These are phyloP conservation scores for Tadarida brasiliensis DNA, from an alignment of 2,797 vertebrate genomes.

Conservation along the genomic window DNA sequence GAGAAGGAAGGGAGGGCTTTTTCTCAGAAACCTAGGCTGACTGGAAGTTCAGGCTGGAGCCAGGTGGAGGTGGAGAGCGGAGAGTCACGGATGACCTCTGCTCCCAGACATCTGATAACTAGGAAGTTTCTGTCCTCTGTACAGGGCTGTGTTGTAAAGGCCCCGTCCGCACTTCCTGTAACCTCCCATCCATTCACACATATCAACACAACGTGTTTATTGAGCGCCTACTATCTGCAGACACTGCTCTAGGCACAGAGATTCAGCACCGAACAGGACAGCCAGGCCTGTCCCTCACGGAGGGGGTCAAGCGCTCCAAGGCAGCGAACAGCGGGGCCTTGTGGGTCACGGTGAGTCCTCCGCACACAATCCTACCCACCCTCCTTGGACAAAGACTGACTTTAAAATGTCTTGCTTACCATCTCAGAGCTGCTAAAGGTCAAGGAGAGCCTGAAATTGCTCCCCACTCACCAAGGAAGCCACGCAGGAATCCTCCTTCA, in stretches of 20 bases:
- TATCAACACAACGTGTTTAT: too few species aligned
- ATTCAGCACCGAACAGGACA: neutral
- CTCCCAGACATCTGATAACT: neutral
- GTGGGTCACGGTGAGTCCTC: accelerated
- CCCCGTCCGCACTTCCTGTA: neutral
- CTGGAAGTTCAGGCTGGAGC: neutral
- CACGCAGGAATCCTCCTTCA: neutral
- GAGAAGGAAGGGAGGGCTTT: neutral
- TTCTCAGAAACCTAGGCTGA: neutral
- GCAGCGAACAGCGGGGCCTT: neutral
- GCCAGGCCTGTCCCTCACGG: too few species aligned
- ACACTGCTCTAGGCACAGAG: neutral
- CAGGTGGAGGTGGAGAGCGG: neutral
- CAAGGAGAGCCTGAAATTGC: neutral
- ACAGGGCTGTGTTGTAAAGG: neutral
- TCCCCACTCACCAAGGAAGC: neutral
- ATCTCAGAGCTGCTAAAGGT: neutral
- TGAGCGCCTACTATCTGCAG: neutral
- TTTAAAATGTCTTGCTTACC: too few species aligned
- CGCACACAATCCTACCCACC: accelerated
- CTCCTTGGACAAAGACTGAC: neutral
- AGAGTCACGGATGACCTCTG: neutral
- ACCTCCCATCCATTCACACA: neutral
- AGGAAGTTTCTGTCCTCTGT: conserved; percentile 15
- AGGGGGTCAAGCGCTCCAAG: too few species aligned